Base-by-base conservation (phyloP, 2,888 invertebrate genomes). In the Bursaphelenchus okinawaensis region DNA sequence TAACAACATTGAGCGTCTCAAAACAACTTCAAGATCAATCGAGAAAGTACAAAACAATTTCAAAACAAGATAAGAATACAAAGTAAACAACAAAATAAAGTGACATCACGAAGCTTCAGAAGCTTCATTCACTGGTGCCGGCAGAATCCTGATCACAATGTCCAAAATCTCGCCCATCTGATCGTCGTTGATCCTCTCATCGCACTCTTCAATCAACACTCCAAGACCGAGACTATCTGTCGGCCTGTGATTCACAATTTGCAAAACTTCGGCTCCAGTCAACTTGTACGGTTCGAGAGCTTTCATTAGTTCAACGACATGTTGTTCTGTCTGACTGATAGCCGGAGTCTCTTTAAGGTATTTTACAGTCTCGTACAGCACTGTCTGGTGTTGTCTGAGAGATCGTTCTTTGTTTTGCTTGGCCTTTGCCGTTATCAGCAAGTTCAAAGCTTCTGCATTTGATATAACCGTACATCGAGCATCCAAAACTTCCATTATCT, bases 261-360 rank as follows among this genome's bases (percentile, higher is more conserved):
- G 68, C 31, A 70, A 54, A 9, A 70, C 50, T 62, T 68, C 68
- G 4, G 69, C 63, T n/a, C 58, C 58, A 8, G 68, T 68, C 27
- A 68, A 40, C 26, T 68, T 62, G 55, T 65, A 68, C 31, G 63
- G 58, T 28, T 69, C 50, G 51, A 68, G 20, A 1, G 57, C 63
- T 22, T 57, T 69, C 8, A 70, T 29, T 31, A 68, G 52, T 12
- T 24, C 28, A 16, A 19, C 51, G 3, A 63, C 62, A 51, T 63
- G 23, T 19, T 50, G 26, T 20, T 40, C 54, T 8, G 50, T 40
- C 28, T 68, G 68, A 20, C 16, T 24, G 28, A 63, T 20, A 12
- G 68, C 69, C 23, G 63, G 63, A 1, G 68, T 69, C n/a, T 9
- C 55, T 40, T 70, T 67, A 16, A 68, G 50, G 50, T 69, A 68